Evolutionary conservation across 1,140 invertebrate species (phyloP).

Genomic region (Atopsyche davidsoni): DNA sequence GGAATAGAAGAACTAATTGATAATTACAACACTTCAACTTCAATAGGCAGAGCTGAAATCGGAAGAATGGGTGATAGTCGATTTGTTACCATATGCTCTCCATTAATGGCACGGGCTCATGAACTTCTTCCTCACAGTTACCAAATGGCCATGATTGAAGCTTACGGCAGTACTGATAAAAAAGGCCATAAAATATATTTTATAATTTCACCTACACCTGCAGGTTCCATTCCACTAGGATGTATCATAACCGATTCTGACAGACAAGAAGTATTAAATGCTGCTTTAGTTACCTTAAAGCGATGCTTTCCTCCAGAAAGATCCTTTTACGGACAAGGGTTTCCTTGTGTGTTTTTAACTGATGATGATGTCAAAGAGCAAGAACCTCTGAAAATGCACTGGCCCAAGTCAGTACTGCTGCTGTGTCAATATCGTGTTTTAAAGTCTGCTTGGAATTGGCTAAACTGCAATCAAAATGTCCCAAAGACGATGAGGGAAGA

Average conservation of each 20-base stretch:
- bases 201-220: conserved; percentile 20
- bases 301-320: conserved; percentile 17
- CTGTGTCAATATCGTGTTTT: conserved; percentile 21
- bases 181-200: conserved; percentile 26
- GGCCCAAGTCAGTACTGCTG: conserved; percentile 22
- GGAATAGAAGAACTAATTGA: conserved; percentile 19
- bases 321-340: conserved; percentile 23
- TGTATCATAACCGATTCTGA: conserved; percentile 23
- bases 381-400: conserved; percentile 19
- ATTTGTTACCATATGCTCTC: conserved; percentile 25
- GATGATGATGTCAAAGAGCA: conserved; percentile 20
- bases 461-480: conserved; percentile 24
- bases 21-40: conserved; percentile 18
- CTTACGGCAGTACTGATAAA: conserved; percentile 18
- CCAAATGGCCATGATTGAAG: conserved; percentile 22
- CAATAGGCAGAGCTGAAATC: conserved; percentile 17
- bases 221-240: conserved; percentile 22
- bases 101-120: conserved; percentile 23
- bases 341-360: conserved; percentile 18
- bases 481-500: conserved; percentile 25
- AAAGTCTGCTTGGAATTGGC: conserved; percentile 21
- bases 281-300: conserved; percentile 18
- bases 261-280: conserved; percentile 12
- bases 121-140: conserved; percentile 19
- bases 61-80: conserved; percentile 18